phyloP scores from a whole-genome alignment of 1,140 invertebrate genomes.

The Caenorhabditis tropicalis region DNA sequence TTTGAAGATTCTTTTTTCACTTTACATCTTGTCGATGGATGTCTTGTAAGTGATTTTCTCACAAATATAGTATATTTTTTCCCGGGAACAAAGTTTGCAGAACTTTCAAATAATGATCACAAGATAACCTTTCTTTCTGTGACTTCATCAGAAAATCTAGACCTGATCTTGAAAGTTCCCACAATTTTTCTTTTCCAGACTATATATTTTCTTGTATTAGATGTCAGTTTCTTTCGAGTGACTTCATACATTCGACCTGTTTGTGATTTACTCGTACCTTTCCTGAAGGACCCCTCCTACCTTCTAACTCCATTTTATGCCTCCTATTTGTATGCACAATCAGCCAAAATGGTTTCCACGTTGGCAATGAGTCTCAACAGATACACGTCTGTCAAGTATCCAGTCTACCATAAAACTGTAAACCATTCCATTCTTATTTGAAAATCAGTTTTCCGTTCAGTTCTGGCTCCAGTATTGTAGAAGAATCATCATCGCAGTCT shows the following conservation, averaged over 20 bases:
- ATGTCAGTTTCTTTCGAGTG: not conserved
- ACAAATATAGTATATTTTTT: too few species aligned
- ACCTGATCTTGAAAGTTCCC: not conserved
- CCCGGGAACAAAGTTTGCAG: too few species aligned
- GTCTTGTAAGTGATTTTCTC: not conserved
- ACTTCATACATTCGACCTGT: not conserved
- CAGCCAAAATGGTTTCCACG: not conserved
- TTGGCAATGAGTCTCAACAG: constrained; percentile 4
- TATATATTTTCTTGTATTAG: not conserved
- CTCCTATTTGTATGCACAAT: not conserved
- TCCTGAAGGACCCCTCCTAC: not conserved
- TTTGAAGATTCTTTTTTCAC: constrained; percentile 13
- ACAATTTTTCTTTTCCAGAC: not conserved
- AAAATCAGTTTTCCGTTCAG: not conserved
- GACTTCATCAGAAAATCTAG: too few species aligned
- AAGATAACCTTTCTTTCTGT: too few species aligned
- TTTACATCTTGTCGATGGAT: not conserved
- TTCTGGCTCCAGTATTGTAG: not conserved
- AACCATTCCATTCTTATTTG: not conserved
- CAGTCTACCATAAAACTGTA: not conserved
- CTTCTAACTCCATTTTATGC: not conserved
- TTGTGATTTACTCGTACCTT: not conserved
- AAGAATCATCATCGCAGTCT: not conserved
- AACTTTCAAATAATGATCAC: too few species aligned
- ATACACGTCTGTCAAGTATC: not conserved